Base-by-base conservation (phyloP, 2,113 vertebrate species). In the Erythrolamprus reginae region DNA sequence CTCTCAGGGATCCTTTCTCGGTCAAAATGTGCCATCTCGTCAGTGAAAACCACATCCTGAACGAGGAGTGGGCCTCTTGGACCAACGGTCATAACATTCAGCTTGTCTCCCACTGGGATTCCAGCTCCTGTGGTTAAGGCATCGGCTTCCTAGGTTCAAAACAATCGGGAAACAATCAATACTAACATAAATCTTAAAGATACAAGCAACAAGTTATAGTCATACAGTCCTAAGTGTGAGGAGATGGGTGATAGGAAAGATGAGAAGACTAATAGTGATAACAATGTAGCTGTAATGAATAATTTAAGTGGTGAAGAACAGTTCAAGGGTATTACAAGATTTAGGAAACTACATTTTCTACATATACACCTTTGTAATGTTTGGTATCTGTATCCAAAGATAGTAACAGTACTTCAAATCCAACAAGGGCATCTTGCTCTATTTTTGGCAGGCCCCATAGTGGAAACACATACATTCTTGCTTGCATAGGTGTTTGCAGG, bases 1-100 rank as follows among this genome's bases (percentile, higher is more conserved):
- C 99, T 97, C 94, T 99, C 99, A 4, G 99, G 99, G 96, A 99
- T 99, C 91, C 98, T 97, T n/a, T 99, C 99, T 24, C 99, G 97
- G 95, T 99, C 98, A 91, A 99, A 99, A 95, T 99, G 99, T 87
- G 99, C 98, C 98, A 99, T 99, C 95, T 99, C 99, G 2, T 99
- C 99, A 0, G 98, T 98, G 96, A 99, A 99, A 90, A 99, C 97
- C 38, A 98, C 98, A 97, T 99, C 99, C 90, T 99, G 98, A 70
- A 99, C 98, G 23, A 99, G 96, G 19, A 99, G 97, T 3, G 99
- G 99, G 0, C 99, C 99, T 3, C 97, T 97, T 0, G 97, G 97
- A 0, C 99, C 99, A 0, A 92, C 96, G 0, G 98, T 99, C 95
- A 97, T 90, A 15, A 93, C 0, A 50, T 99, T 99, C 47, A 99